Percentiles rank a stretch among this genome's conserved stretches.
Conservation (phyloP, 2,888 invertebrate genomes). For the Mesoligia furuncula region DNA sequence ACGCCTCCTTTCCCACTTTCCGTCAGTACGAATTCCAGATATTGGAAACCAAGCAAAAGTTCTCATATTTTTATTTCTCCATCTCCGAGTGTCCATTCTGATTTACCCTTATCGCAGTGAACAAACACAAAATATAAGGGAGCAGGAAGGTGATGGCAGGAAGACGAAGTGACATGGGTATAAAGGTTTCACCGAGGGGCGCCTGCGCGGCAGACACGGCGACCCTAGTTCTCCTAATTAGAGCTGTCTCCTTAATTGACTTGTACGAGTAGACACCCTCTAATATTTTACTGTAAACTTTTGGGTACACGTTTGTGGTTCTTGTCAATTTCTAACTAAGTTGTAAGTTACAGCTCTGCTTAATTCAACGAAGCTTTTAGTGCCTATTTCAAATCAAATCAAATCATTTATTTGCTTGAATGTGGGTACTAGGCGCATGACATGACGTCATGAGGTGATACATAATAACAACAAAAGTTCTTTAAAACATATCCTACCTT, state of each 20-base stretch:
- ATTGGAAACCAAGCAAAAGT: constrained; percentile 17
- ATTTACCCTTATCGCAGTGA: constrained; percentile 34
- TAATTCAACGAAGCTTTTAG: constrained; percentile 16
- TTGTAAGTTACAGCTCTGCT: background rate
- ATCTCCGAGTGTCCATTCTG: background rate
- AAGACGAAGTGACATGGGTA: constrained; percentile 62
- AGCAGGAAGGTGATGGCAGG: constrained; percentile 48
- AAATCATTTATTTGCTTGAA: background rate
- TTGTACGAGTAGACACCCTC: constrained; percentile 49
- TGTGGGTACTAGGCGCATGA: background rate
- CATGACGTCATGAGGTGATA: no score
- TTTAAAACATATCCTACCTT: background rate
- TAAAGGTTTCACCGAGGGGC: constrained; percentile 53
- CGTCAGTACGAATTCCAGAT: background rate
- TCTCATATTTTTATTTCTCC: constrained; percentile 17
- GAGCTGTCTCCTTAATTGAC: constrained; percentile 57
- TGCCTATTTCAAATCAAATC: background rate
- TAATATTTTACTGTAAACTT: constrained; percentile 41
- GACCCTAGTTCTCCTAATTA: constrained; percentile 63
- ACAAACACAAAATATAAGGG: constrained; percentile 55
- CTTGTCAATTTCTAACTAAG: constrained; percentile 9
- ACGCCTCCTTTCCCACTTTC: background rate
- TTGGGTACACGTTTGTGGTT: constrained; percentile 21
- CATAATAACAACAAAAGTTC: background rate
- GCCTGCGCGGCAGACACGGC: constrained; percentile 38